These are phyloP conservation scores for Rhadinocentrus ornatus DNA, from an alignment of 2,797 vertebrate genomes.

Conservation along the genomic window DNA sequence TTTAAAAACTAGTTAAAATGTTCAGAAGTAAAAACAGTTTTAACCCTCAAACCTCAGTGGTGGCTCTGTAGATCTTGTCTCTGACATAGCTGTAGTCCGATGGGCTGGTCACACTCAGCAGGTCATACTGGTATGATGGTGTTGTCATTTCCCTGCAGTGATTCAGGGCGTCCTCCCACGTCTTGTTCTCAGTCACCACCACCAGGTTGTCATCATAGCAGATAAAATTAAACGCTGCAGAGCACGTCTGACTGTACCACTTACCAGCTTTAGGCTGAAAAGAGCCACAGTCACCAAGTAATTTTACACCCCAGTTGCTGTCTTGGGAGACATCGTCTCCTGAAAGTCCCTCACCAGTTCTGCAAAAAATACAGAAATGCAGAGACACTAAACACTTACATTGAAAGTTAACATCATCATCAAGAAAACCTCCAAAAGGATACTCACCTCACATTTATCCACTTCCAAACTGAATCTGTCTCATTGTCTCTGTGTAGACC, in stretches of 20 bases:
- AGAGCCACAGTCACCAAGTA: slow-evolving; percentile 29
- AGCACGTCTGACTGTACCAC: neutral
- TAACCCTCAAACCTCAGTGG: slow-evolving; percentile 41
- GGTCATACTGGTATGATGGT: neutral
- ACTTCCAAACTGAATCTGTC: neutral
- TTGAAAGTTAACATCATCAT: neutral
- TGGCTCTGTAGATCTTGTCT: slow-evolving; percentile 26
- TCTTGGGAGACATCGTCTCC: neutral
- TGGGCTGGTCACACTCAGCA: slow-evolving; percentile 19
- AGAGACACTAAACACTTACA: neutral
- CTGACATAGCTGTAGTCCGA: slow-evolving; percentile 20
- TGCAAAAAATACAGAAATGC: slow-evolving; percentile 29
- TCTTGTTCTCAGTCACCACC: slow-evolving; percentile 55
- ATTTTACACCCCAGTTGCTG: neutral
- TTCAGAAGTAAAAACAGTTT: neutral
- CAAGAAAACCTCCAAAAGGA: neutral
- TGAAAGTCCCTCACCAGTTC: slow-evolving; percentile 22
- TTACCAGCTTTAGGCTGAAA: fast-evolving
- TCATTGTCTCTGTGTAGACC: slow-evolving; percentile 10
- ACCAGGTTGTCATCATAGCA: slow-evolving; percentile 46
- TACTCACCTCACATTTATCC: slow-evolving; percentile 16
- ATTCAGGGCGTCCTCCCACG: slow-evolving; percentile 52
- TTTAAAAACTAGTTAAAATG: neutral
- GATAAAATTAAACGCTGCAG: fast-evolving
- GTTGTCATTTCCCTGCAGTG: slow-evolving; percentile 31